Evolutionary conservation across 2,113 vertebrate genomes (phyloP).

Genomic region (Calcarius ornatus): DNA sequence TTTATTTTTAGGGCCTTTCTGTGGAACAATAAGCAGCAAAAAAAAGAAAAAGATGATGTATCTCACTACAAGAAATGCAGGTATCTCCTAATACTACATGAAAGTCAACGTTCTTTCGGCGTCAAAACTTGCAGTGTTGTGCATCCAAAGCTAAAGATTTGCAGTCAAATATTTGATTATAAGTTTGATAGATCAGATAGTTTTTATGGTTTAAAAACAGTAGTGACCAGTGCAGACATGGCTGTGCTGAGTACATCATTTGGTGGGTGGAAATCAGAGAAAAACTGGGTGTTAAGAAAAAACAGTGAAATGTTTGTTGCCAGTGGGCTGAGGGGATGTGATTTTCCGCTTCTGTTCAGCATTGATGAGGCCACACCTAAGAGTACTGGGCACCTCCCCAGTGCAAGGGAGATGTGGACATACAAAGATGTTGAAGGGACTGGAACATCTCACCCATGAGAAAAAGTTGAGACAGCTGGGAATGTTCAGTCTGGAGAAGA

Average conservation of each 20-base stretch:
- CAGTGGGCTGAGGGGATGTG: background rate
- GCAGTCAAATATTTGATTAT: background rate
- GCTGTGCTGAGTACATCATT: background rate
- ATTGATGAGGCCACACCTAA: background rate
- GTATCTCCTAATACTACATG: constrained; percentile 64
- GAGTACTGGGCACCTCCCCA: background rate
- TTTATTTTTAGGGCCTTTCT: constrained; percentile 85
- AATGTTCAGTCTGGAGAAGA: background rate
- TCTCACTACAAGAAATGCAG: constrained; percentile 96
- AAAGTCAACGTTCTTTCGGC: background rate
- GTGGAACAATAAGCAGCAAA: constrained; percentile 87
- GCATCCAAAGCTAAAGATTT: background rate
- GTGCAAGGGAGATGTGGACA: background rate
- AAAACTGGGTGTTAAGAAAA: background rate
- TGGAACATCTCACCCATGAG: background rate
- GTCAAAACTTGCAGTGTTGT: background rate
- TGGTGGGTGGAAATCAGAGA: background rate
- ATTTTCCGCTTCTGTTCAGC: background rate
- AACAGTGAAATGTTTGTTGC: background rate
- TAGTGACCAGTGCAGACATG: background rate
- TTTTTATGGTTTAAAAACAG: background rate
- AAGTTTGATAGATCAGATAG: background rate
- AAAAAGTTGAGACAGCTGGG: background rate
- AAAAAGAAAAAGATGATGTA: constrained; percentile 99
- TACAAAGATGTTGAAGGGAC: background rate